Evolutionary conservation across 2,113 vertebrate species (phyloP), one percentile per base, ranked within the genome.

Genomic region (Orthonyx spaldingii): DNA sequence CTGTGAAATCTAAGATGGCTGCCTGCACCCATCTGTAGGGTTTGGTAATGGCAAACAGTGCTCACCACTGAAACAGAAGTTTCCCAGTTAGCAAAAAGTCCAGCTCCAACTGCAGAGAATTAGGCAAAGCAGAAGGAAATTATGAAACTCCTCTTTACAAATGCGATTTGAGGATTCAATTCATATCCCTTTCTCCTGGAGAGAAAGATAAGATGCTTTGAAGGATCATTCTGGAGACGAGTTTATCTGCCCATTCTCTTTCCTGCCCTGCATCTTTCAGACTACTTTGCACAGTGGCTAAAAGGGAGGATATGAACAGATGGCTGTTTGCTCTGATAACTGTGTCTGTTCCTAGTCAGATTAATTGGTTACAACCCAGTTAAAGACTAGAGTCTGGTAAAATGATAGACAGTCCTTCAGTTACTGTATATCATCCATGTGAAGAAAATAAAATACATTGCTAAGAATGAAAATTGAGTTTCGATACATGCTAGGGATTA

Each of bases 301-400:
- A 80, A 90, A 88, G 59, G 50, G 59, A 94, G 55, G 57, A 92
- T 59, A 86, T 24, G 63, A 94, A 71, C 90, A 95, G 85, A 96
- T 89, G 92, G 79, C 88, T 96, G 93, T 83, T 95, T 84, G 64
- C n/a, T 49, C 85, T 68, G 88, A 95, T 90, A 96, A 94, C 68
- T 64, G 22, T 27, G 49, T 70, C 90, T 93, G 89, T 20, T 94
- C 57, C 52, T 59, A 74, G 63, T 93, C 78, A 95, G 94, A 96
- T 94, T 95, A 95, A 95, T 14, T 88, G 87, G 42, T 93, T 84
- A 91, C 52, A 85, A 86, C 41, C 47, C 71, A 76, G 82, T 78
- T 90, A 89, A 93, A 96, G 84, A 94, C 61, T 86, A 93, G 17
- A 76, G 81, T 59, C 47, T 52, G 16, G 47, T 75, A 52, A 64